Conservation (phyloP, 2,888 invertebrate species). For the Platynereis dumerilii region DNA sequence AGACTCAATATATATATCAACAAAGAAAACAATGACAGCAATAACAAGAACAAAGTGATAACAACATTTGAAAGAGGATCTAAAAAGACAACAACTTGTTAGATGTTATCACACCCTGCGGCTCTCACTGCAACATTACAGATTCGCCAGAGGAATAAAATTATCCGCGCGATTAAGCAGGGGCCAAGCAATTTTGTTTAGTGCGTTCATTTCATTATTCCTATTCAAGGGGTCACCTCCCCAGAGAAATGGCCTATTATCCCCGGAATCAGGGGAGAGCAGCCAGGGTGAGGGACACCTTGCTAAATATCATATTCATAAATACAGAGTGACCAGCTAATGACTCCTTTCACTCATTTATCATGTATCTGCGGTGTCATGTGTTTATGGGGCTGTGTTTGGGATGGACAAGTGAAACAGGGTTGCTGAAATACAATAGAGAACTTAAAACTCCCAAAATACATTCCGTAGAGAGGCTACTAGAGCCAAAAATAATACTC, state of each 20-base stretch:
- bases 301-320: constrained; percentile 9
- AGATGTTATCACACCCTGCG: too few relatives aligned
- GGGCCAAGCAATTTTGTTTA: constrained; percentile 5
- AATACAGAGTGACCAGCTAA: constrained; percentile 1
- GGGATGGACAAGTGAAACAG: too few relatives aligned
- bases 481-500: too few relatives aligned
- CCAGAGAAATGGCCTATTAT: neutral
- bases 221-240: neutral
- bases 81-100: too few relatives aligned
- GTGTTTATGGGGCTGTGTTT: neutral
- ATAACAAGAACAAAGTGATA: too few relatives aligned
- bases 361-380: neutral
- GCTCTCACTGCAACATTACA: neutral
- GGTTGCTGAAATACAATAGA: neutral
- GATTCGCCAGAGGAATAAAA: neutral
- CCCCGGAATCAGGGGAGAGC: too few relatives aligned
- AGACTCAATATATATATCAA: too few relatives aligned
- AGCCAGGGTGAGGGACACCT: neutral
- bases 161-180: constrained; percentile 7
- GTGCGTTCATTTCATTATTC: neutral
- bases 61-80: too few relatives aligned
- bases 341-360: neutral
- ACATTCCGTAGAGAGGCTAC: too few relatives aligned
- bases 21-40: too few relatives aligned
- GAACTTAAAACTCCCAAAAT: too few relatives aligned